Conservation (phyloP, 1,140 invertebrate species). For the Aphis gossypii region DNA sequence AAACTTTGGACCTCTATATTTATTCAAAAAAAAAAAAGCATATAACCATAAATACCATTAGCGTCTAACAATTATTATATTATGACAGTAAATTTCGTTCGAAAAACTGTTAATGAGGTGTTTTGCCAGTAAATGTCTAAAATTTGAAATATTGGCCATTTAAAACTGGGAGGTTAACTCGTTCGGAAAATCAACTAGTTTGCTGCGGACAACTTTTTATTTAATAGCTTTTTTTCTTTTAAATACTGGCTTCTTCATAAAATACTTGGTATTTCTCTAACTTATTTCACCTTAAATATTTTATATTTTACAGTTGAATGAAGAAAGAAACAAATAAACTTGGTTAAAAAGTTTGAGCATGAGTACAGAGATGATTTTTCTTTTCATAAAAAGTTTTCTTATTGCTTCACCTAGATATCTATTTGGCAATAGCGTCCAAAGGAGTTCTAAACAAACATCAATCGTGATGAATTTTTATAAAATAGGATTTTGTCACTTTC, state of each 20-base stretch:
- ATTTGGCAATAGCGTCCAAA: conserved; percentile 4
- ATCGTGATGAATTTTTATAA: not conserved
- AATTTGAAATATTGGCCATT: conserved; percentile 43
- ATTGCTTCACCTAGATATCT: not conserved
- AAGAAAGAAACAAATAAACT: conserved; percentile 5
- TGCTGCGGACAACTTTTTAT: conserved; percentile 36
- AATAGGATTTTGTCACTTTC: not conserved
- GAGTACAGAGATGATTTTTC: conserved; percentile 20
- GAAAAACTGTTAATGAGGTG: conserved; percentile 34
- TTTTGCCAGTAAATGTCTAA: conserved; percentile 31
- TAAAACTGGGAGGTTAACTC: conserved; percentile 24
- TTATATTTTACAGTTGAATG: conserved; percentile 13
- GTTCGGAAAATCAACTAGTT: conserved; percentile 42
- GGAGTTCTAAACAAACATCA: conserved; percentile 22
- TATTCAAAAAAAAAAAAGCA: not conserved
- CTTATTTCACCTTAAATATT: conserved; percentile 53
- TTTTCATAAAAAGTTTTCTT: conserved; percentile 39
- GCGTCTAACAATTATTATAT: not conserved
- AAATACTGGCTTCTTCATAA: conserved; percentile 17
- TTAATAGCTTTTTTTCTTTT: conserved; percentile 50
- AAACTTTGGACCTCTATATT: not conserved
- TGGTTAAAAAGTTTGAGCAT: conserved; percentile 20
- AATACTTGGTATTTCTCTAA: conserved; percentile 10
- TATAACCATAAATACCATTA: not conserved
- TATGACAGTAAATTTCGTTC: conserved; percentile 11